These are phyloP conservation scores for Chrysolina oricalcia DNA, from an alignment of 2,888 invertebrate genomes.

Conservation along the genomic window DNA sequence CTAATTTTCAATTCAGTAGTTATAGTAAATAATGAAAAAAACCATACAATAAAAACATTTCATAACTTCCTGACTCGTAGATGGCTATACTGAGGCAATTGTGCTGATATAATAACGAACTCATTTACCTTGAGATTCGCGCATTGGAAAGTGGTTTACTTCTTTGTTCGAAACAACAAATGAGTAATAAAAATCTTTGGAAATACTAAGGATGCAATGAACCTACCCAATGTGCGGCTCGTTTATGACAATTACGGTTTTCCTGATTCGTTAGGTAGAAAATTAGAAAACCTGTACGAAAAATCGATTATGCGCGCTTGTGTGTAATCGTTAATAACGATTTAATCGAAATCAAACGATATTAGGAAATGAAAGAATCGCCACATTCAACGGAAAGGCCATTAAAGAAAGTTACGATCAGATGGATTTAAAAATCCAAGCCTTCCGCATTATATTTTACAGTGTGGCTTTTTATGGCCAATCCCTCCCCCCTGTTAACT, in stretches of 20 bases:
- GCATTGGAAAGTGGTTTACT: slow-evolving; percentile 41
- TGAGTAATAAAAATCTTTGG: slow-evolving; percentile 38
- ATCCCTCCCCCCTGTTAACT: no score
- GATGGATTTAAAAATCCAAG: no score
- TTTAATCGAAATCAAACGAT: neutral
- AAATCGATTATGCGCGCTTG: neutral
- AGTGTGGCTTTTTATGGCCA: no score
- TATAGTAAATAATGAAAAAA: neutral
- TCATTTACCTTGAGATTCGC: slow-evolving; percentile 36
- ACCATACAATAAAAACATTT: slow-evolving; percentile 14
- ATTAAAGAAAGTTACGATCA: no score
- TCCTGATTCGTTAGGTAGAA: neutral
- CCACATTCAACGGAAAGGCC: neutral
- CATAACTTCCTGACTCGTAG: slow-evolving; percentile 11
- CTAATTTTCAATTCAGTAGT: no score
- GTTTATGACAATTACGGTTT: neutral
- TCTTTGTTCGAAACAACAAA: slow-evolving; percentile 42
- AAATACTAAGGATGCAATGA: slow-evolving; percentile 15
- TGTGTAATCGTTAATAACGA: neutral
- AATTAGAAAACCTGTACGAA: slow-evolving; percentile 16
- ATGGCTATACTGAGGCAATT: neutral
- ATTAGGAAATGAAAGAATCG: neutral
- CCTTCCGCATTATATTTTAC: no score
- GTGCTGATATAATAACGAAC: slow-evolving; percentile 22
- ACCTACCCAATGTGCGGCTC: neutral